A percentile compares a stretch with the other conserved stretches of the same genome.
phyloP scores from a whole-genome alignment of 2,113 vertebrate species.

The Dromiciops gliroides region DNA sequence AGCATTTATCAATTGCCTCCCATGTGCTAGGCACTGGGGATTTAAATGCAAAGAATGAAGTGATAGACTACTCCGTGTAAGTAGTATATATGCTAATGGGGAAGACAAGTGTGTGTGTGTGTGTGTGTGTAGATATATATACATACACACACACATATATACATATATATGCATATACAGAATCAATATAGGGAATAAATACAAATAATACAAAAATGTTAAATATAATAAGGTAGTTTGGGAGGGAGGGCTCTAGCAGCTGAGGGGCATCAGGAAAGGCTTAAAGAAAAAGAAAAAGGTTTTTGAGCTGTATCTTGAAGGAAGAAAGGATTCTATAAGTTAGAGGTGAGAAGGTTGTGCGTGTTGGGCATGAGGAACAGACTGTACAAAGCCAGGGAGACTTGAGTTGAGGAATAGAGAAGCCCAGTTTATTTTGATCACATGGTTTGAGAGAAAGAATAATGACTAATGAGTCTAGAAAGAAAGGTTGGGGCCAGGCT shows the following conservation, averaged over 20 bases:
- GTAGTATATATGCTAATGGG: background rate
- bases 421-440: background rate
- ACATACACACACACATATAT: no score
- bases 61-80: background rate
- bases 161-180: background rate
- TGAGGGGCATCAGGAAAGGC: background rate
- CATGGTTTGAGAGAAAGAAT: no score
- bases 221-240: background rate
- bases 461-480: no score
- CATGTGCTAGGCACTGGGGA: background rate
- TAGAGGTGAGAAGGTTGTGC: background rate
- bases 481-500: no score
- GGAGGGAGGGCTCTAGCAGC: background rate
- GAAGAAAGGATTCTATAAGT: background rate
- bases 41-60: background rate
- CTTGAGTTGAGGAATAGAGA: background rate
- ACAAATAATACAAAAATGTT: background rate
- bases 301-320: background rate
- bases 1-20: background rate
- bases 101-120: no score
- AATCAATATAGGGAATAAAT: background rate
- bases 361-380: background rate
- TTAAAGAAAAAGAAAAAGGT: background rate
- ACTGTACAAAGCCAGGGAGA: background rate
- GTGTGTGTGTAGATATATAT: no score